Base-by-base conservation (phyloP, 1,140 invertebrate genomes). In the Lordiphosa clarofinis region DNA sequence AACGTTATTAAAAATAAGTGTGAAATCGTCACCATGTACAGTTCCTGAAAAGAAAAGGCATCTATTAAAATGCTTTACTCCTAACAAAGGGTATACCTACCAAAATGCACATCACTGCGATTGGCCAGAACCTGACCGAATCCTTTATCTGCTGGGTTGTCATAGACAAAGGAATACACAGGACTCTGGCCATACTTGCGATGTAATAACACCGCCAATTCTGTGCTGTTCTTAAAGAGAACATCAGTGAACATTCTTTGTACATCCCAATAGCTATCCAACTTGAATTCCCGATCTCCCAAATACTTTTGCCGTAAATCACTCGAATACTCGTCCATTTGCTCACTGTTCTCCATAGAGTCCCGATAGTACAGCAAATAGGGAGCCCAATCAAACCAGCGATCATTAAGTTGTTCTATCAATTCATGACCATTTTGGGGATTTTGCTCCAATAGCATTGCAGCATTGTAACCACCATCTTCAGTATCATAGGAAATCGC, bases 381-480 rank as follows among this genome's bases (percentile, higher is more conserved):
- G 0, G 73, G 73, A 0, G 65, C 73, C 61, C 62, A 70, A 9
- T 74, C 60, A 13, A 60, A 53, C 73, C 73, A 76, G 7, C 70
- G 59, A 42, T 76, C 73, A 33, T 76, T 69, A 0, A 76, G 49
- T 15, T 60, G 24, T 7, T 70, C 60, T 2, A 76, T 39, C 9
- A 52, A 11, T 21, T 49, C 40, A 4, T 44, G 35, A 9, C 56
- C 59, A 8, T 33, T 9, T 9, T 44, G 35, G 3, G 42, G n/a
- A 7, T 44, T 28, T 12, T 43, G 38, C 8, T 40, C 10, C 2
- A 74, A 13, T 0, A 76, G 55, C 13, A 71, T 87, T 46, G 90
- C 90, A n/a, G 88, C 89, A 39, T 91, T 90, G 61, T 90, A 92
- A 28, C 92, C 84, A 57, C 90, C 91, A 75, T 92, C 91, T 61